Evolutionary conservation across 2,113 vertebrate species (phyloP), one percentile per base, ranked within the genome.

Genomic region (Motacilla tschutschensis): DNA sequence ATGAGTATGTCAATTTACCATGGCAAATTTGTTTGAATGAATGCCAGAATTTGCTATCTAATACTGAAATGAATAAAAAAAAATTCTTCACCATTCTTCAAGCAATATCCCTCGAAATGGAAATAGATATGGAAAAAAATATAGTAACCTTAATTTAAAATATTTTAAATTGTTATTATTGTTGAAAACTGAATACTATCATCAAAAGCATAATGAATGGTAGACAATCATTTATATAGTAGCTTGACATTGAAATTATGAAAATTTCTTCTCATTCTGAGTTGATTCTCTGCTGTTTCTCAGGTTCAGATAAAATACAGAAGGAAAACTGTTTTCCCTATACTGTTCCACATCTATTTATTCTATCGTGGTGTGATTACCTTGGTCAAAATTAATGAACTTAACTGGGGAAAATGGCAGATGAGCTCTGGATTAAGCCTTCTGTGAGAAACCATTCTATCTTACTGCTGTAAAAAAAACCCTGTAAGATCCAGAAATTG

Each of bases 21-120:
- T 28, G 84, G 41, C 26, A 94, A 85, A 80, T 90, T 64, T 78
- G 16, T 88, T 93, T 94, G 78, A 91, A 85, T 70, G 36, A 31
- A 35, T 87, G 73, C 36, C 85, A 94, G 87, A 75, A 87, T 87
- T 80, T 89, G 53, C 44, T 87, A 54, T 76, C 59, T 81, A 58
- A 74, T 35, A 25, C 62, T 69, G 55, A 94, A 95, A 88, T 89
- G 12, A 90, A 81, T 76, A 71, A 79, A 93, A 26, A 62, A 29
- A 40, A 70, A 38, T 12, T 53, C 59, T 60, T 38, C 22, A 58
- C 75, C 47, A 66, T 41, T 64, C 10, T 12, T 7, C 17, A 84
- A 91, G 29, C 26, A 76, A 40, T 54, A 73, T 74, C n/a, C 33
- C 64, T 35, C 53, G 89, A 91, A 84, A 22, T 88, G 51, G 80